phyloP scores from a whole-genome alignment of 2,113 vertebrate genomes.

The Thinocorus orbignyianus region DNA sequence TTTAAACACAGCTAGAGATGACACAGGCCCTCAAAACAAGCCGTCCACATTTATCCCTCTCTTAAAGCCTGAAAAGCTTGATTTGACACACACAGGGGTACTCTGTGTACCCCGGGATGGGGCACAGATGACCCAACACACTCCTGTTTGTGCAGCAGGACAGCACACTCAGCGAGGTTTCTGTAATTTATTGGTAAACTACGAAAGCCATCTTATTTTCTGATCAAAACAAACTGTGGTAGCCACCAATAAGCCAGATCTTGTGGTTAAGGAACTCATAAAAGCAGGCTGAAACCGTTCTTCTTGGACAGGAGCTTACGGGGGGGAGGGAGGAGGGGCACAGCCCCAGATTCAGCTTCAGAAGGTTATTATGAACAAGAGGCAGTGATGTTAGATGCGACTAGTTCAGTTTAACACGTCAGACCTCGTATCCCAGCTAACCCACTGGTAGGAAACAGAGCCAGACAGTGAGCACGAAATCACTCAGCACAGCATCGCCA shows the following conservation, averaged over 20 bases:
- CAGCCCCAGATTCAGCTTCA: not conserved
- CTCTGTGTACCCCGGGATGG: rapidly evolving
- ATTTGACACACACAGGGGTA: not conserved
- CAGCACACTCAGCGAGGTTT: not conserved
- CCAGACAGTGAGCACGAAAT: not conserved
- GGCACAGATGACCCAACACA: too few species aligned
- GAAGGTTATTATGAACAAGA: not conserved
- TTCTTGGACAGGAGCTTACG: not conserved
- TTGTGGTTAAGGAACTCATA: not conserved
- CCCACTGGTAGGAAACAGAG: not conserved
- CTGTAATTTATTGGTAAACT: not conserved
- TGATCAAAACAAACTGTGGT: not conserved
- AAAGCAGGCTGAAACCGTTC: not conserved
- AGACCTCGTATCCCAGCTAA: not conserved
- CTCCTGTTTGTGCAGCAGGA: not conserved
- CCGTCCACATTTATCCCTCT: not conserved
- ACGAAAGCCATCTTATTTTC: not conserved
- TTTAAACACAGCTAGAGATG: not conserved
- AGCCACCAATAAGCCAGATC: not conserved
- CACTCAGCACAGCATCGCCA: not conserved
- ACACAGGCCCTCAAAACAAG: not conserved
- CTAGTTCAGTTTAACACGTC: not conserved
- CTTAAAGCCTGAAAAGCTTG: not conserved
- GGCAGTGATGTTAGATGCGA: rapidly evolving
- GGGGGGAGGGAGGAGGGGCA: too few species aligned